Base-by-base conservation (phyloP, 1,140 invertebrate species). In the Cydia pomonella region DNA sequence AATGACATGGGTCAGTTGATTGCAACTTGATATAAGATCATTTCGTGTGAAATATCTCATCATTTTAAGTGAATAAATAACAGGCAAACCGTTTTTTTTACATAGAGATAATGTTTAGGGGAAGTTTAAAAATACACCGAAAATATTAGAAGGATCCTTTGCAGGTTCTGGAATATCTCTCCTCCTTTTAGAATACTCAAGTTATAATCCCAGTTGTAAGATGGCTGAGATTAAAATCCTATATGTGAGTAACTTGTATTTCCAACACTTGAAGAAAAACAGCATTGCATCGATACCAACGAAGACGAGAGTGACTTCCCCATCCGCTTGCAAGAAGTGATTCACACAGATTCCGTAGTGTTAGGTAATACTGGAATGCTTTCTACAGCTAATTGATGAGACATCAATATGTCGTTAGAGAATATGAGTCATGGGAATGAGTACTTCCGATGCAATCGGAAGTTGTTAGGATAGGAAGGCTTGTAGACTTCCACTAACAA, bases 1-100 rank as follows among this genome's bases (percentile, higher is more conserved):
- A 0, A 59, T 53, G 73, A 66, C 73, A 72, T 25, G 38, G 44
- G 38, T 12, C 47, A 41, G 41, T 77, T 73, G 69, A 74, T 77
- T 47, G 73, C 59, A 72, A 77, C 73, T 75, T 59, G 73, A 75
- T 75, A 73, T 62, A 72, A 29, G 29, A 29, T 18, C 53, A 59
- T 59, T 21, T 59, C 5, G 53, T n/a, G 47, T 50, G 12, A 4
- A 16, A 47, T 16, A 16, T 44, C 13, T 44, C 29, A 33, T 33
- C 5, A 33, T 33, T 33, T 33, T 33, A 33, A 33, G 29, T 33
- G 5, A 0, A 33, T 38, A 1, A 38, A 10, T 9, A 38, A 38
- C 0, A 38, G 9, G 33, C 1, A 38, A 38, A 38, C 4, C 33
- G 33, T 5, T 1, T 5, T 10, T 10, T 10, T 38, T 38, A 38